Base-by-base conservation (phyloP, 2,797 vertebrate species). In the Cetoscarus ocellatus region DNA sequence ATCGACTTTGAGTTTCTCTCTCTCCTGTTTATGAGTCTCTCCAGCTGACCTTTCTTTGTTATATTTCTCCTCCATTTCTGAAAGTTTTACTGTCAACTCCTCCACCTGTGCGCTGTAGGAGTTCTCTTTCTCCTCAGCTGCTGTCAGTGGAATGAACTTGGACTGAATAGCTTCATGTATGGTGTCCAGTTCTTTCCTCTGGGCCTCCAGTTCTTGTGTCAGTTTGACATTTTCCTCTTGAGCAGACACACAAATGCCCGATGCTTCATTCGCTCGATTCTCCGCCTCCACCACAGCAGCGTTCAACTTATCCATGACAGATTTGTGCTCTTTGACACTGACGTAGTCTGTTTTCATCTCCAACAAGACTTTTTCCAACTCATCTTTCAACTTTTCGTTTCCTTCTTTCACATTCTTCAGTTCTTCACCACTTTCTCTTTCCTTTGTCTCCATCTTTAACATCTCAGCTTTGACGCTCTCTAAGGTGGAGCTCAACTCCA, bases 141-240 rank as follows among this genome's bases (percentile, higher is more conserved):
- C 92, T 27, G 89, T 80, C 34, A 96, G 69, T 0, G 96, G 96
- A 11, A 97, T 92, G 0, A 98, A 99, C 70, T 94, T 98, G 0
- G 95, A 94, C 72, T 93, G 92, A 75, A 99, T 96, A 43, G 97
- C 98, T 52, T 97, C 96, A 3, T 98, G 97, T 54, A 99, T 96
- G 0, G 95, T 96, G 75, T 98, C 97, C 0, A 99, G 95, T 34
- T 99, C 97, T 73, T 87, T 95, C 82, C 93, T 97, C 83, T 99
- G 98, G 43, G 96, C 96, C 82, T 96, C 91, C 0, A 98, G 94
- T 63, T 99, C 98, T 0, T 90, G 81, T 0, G 96, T 96, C 13
- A 99, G 77, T 67, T 93, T 95, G 0, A 0, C 35, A 0, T 93
- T 90, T 72, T 97, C 96, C 14, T 96, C 94, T 10, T 96, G 95